Percentiles rank a stretch among this genome's conserved stretches.
Evolutionary conservation across 2,113 vertebrate species (phyloP).

Genomic region (Tetrax tetrax): DNA sequence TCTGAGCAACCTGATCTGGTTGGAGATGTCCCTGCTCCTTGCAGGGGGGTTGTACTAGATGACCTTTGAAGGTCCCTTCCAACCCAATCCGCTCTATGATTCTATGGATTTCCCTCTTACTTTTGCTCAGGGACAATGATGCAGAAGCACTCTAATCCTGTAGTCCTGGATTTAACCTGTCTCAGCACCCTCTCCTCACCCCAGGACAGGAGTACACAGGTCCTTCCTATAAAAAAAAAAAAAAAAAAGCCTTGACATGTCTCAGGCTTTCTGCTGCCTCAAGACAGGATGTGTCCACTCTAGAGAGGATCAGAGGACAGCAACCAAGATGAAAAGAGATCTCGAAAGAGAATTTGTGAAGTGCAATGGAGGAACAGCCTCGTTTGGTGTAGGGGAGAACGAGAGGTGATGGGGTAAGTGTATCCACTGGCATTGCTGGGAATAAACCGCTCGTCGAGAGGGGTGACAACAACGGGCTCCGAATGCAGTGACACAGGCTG

Average conservation of each 20-base stretch:
- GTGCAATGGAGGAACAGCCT: not conserved
- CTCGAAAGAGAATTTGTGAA: not conserved
- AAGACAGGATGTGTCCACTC: not conserved
- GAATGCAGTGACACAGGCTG: conserved; percentile 52
- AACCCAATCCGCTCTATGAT: no score
- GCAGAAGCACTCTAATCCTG: not conserved
- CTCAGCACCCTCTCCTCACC: not conserved
- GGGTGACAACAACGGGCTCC: not conserved
- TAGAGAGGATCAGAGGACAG: not conserved
- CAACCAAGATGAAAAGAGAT: not conserved
- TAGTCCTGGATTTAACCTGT: not conserved
- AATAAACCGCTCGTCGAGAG: not conserved
- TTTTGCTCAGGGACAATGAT: not conserved
- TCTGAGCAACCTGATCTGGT: no score
- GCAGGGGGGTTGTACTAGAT: no score
- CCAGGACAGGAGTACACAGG: not conserved
- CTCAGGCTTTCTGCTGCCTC: not conserved
- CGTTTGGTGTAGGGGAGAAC: not conserved
- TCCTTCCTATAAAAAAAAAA: not conserved
- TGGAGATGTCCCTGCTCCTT: no score
- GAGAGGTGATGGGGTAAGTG: not conserved
- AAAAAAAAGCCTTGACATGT: not conserved
- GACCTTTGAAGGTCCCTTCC: no score
- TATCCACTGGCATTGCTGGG: not conserved
- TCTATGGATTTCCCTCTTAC: not conserved